Percentiles rank a stretch among this genome's conserved stretches.
Conservation (phyloP, 2,113 vertebrate species). For the Embiotoca jacksoni region DNA sequence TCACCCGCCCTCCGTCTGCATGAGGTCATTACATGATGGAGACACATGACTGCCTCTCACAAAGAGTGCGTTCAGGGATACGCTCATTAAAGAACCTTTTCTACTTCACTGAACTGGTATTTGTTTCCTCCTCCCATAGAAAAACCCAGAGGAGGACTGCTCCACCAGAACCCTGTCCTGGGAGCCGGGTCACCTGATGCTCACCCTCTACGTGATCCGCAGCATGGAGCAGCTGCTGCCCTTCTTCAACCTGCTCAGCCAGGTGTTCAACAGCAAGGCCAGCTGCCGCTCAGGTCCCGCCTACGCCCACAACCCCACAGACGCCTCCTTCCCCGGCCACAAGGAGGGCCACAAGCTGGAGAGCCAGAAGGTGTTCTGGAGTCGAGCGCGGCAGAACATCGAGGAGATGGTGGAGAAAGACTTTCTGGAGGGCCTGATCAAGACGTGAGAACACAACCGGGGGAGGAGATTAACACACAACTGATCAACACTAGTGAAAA, state of each 20-base stretch:
- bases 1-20: conserved; percentile 3
- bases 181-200: conserved; percentile 94
- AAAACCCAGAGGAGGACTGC: conserved; percentile 95
- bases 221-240: conserved; percentile 98
- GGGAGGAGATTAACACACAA: conserved; percentile 27
- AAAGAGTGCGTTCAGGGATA: not conserved
- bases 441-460: conserved; percentile 86
- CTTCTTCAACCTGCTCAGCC: conserved; percentile 97
- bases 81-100: not conserved
- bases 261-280: conserved; percentile 97
- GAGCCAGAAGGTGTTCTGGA: conserved; percentile 95
- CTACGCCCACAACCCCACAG: conserved; percentile 85
- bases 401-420: conserved; percentile 99
- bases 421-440: conserved; percentile 96
- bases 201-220: conserved; percentile 93
- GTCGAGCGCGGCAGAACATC: conserved; percentile 94
- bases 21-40: conserved; percentile 36
- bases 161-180: conserved; percentile 90
- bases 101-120: not conserved
- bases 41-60: conserved; percentile 18
- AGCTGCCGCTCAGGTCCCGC: conserved; percentile 90
- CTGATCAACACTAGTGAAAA: conserved; percentile 80
- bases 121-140: conserved; percentile 78
- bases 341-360: conserved; percentile 94
- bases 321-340: conserved; percentile 84